Conservation (phyloP, 2,113 vertebrate genomes). For the Petaurus breviceps region DNA sequence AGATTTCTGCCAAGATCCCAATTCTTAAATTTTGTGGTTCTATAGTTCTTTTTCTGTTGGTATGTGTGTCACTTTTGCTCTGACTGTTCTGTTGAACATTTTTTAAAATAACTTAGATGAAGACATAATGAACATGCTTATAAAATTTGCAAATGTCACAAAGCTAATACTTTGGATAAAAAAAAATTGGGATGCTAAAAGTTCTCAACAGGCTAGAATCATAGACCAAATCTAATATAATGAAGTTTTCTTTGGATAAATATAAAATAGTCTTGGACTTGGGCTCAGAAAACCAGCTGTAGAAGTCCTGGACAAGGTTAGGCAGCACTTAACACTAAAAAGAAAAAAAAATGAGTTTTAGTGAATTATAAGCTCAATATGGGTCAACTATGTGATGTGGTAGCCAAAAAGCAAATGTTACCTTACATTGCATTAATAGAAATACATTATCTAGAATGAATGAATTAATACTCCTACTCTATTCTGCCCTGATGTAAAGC, state of each 20-base stretch:
- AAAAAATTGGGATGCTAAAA: too few relatives aligned
- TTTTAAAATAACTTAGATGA: too few relatives aligned
- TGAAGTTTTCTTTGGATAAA: not conserved
- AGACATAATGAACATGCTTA: too few relatives aligned
- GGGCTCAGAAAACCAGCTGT: not conserved
- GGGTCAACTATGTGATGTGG: not conserved
- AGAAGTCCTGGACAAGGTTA: not conserved
- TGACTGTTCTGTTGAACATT: too few relatives aligned
- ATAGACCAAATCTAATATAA: not conserved
- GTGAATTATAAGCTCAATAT: not conserved
- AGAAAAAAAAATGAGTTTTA: not conserved
- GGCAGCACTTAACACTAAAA: not conserved
- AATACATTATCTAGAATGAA: not conserved
- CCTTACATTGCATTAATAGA: not conserved
- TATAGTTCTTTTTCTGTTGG: too few relatives aligned
- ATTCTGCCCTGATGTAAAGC: not conserved
- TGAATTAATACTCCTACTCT: not conserved
- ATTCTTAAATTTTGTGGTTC: too few relatives aligned
- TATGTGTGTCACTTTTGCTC: too few relatives aligned
- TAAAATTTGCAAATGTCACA: too few relatives aligned
- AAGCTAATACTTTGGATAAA: too few relatives aligned
- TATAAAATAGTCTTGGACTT: not conserved
- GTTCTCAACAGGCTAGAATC: not conserved
- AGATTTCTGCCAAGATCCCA: too few relatives aligned
- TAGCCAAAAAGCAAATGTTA: not conserved